Conservation (phyloP, 2,113 vertebrate species). For the Bagarius yarrelli region DNA sequence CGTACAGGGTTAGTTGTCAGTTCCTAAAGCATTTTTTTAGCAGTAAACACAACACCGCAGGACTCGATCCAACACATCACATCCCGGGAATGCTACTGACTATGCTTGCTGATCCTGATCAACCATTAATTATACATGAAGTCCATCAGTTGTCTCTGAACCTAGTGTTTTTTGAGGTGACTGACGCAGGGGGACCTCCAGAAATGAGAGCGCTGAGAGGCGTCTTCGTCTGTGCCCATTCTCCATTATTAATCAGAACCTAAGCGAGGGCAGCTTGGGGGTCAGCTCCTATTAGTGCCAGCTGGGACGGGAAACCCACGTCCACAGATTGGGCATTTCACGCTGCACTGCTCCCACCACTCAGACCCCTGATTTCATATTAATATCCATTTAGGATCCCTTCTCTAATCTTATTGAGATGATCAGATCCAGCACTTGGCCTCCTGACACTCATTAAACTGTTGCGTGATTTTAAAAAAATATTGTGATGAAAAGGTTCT, state of each 20-base stretch:
- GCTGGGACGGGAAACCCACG: conserved; percentile 47
- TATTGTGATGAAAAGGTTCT: conserved; percentile 40
- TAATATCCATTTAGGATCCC: conserved; percentile 75
- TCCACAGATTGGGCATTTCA: conserved; percentile 78
- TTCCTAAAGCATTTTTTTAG: neutral
- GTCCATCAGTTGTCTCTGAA: conserved; percentile 59
- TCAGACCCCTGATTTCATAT: conserved; percentile 71
- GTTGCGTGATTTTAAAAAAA: conserved; percentile 45
- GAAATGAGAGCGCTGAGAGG: conserved; percentile 43
- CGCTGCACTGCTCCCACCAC: conserved; percentile 70
- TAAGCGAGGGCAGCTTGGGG: conserved; percentile 63
- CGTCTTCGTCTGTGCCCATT: conserved; percentile 63
- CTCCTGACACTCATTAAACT: conserved; percentile 60
- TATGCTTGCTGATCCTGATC: conserved; percentile 64
- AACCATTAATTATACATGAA: conserved; percentile 75
- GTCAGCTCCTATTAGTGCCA: conserved; percentile 74
- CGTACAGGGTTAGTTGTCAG: neutral
- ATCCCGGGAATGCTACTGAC: conserved; percentile 62
- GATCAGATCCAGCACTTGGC: conserved; percentile 55
- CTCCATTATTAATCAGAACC: conserved; percentile 75
- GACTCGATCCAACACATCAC: conserved; percentile 65
- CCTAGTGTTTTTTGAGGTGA: conserved; percentile 64
- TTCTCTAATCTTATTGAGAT: conserved; percentile 66
- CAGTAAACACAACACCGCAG: conserved; percentile 31
- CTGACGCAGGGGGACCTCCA: conserved; percentile 53